Conservation (phyloP, 2,888 invertebrate genomes). For the Tachina fera region DNA sequence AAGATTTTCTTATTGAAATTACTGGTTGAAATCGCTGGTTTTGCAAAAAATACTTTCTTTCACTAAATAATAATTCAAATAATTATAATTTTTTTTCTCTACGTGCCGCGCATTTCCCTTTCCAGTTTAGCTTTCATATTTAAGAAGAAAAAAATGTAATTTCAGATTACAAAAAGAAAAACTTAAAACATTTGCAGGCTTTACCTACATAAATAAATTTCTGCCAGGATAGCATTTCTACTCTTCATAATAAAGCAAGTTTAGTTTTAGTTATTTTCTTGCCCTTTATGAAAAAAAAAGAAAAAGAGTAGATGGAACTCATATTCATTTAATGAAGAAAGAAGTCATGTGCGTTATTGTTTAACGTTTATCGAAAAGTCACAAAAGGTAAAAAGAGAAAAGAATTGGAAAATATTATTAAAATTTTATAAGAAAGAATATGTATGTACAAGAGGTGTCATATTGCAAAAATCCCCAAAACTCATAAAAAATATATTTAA, state of each 20-base stretch:
- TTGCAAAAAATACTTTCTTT: no score
- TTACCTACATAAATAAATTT: not conserved
- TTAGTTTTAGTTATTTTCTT: not conserved
- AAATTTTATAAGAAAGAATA: conserved; percentile 5
- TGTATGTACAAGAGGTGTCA: not conserved
- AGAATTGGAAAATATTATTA: conserved; percentile 1
- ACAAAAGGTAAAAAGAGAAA: conserved; percentile 28
- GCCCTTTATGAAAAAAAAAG: not conserved
- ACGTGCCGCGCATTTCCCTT: not conserved
- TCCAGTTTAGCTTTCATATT: not conserved
- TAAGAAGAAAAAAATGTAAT: not conserved
- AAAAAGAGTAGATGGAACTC: not conserved
- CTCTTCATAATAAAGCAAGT: not conserved
- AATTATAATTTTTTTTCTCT: no score
- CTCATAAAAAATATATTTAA: conserved; percentile 23
- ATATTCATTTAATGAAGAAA: conserved; percentile 35
- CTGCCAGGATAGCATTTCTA: conserved; percentile 22
- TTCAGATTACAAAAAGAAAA: conserved; percentile 3
- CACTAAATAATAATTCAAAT: no score
- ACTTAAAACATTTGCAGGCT: conserved; percentile 39
- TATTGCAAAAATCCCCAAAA: no score
- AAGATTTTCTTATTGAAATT: no score
- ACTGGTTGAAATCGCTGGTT: no score
- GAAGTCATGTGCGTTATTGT: conserved; percentile 56
- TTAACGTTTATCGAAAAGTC: conserved; percentile 60